A percentile compares a stretch with the other conserved stretches of the same genome.
Conservation (phyloP, 2,113 vertebrate species). For the Muntiacus muntjak region DNA sequence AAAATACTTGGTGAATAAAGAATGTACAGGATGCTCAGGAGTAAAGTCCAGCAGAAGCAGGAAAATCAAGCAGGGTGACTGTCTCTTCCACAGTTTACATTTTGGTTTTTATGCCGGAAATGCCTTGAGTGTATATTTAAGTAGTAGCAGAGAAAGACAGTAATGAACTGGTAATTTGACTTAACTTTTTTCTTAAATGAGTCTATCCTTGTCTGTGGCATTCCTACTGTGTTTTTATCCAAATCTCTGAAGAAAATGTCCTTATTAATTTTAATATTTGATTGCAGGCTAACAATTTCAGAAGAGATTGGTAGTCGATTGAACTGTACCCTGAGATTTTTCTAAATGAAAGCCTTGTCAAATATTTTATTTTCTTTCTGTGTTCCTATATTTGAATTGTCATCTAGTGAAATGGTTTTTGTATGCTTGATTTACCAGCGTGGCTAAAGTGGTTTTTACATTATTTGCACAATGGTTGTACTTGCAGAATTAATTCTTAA, state of each 20-base stretch:
- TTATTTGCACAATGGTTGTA: conserved; percentile 1
- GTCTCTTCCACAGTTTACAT: not conserved
- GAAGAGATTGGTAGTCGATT: conserved; percentile 55
- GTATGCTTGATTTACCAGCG: conserved; percentile 44
- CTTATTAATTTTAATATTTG: conserved; percentile 65
- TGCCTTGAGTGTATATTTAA: conserved; percentile 38
- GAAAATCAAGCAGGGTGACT: not conserved
- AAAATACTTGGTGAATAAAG: conserved; percentile 52
- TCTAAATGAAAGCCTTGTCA: conserved; percentile 66
- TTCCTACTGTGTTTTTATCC: conserved; percentile 13
- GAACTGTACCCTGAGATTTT: conserved; percentile 46
- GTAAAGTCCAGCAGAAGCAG: not conserved
- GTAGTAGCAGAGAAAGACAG: conserved; percentile 10
- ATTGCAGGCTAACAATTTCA: conserved; percentile 58
- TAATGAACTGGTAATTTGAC: conserved; percentile 26
- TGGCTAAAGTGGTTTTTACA: conserved; percentile 43
- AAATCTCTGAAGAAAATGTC: conserved; percentile 44
- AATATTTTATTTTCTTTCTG: conserved; percentile 55
- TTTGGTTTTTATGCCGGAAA: not conserved
- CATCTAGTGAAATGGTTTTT: conserved; percentile 35
- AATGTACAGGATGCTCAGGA: not conserved
- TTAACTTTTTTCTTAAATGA: conserved; percentile 25
- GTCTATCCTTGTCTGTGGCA: conserved; percentile 37
- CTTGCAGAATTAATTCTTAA: conserved; percentile 22
- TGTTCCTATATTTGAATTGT: conserved; percentile 44